Percentiles rank a stretch among this genome's conserved stretches.
These are phyloP conservation scores for Gambusia yucatana DNA, from an alignment of 2,797 vertebrate species.

Conservation along the genomic window DNA sequence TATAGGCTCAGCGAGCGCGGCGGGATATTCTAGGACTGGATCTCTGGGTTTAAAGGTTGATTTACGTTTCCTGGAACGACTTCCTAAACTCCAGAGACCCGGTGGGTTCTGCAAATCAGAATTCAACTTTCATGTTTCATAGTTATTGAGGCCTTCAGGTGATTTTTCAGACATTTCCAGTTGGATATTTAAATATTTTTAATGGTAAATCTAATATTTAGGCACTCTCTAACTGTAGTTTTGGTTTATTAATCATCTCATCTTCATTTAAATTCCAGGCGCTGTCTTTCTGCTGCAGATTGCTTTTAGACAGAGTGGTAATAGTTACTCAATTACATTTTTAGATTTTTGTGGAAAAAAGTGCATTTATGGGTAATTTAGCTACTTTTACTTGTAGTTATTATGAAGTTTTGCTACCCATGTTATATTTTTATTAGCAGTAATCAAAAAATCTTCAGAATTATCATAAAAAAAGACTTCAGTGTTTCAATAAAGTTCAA, in stretches of 20 bases:
- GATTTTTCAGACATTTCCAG: neutral
- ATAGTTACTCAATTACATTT: too few relatives aligned
- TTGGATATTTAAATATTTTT: neutral
- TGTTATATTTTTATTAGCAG: too few relatives aligned
- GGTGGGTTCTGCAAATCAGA: neutral
- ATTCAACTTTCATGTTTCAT: neutral
- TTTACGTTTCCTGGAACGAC: constrained; percentile 16
- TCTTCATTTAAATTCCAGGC: neutral
- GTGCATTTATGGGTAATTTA: too few relatives aligned
- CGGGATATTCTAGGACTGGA: constrained; percentile 7
- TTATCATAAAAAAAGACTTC: too few relatives aligned
- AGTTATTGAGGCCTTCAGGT: neutral
- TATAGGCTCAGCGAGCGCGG: constrained; percentile 23
- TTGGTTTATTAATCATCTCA: neutral
- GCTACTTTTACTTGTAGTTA: too few relatives aligned
- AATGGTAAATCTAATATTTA: neutral
- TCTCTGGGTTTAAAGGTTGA: neutral
- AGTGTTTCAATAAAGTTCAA: too few relatives aligned
- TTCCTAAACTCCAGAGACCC: neutral
- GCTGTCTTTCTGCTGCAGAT: neutral
- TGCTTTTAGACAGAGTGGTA: neutral
- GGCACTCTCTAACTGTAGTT: too few relatives aligned
- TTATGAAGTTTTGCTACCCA: too few relatives aligned
- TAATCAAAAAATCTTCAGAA: too few relatives aligned
- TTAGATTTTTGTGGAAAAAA: too few relatives aligned